Evolutionary conservation across 2,113 vertebrate species (phyloP), one percentile per base, ranked within the genome.

Genomic region (Nasalis larvatus): DNA sequence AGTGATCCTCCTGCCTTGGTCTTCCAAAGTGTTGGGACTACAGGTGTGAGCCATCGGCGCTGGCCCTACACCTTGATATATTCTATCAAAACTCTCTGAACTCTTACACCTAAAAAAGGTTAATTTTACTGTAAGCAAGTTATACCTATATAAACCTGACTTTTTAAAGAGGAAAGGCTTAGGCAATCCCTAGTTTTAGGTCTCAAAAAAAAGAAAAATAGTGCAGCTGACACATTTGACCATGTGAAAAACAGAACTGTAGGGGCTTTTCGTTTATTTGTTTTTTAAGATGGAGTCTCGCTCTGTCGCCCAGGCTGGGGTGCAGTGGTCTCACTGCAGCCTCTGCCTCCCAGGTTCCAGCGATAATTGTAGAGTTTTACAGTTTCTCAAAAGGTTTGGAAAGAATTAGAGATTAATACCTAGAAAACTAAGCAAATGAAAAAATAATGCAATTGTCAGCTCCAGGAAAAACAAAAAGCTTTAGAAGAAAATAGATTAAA

Each of bases 351-450:
- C 6, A 13, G 12, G 60, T 63, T 63, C 60, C 32, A 63, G 27
- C 27, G 14, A 63, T 27, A 63, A 63, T 63, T 63, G 27, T 63
- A 63, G 18, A 81, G n/a, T 81, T 80, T 76, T 60, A 92, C n/a
- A 63, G 76, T 84, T 83, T 93, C 54, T 95, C 60, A 87, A 89
- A 83, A 10, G 30, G 32, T 69, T 84, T 88, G 18, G 82, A 69
- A 83, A 91, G 37, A 85, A 92, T 74, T 80, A 68, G 18, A 63
- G 74, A 69, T 45, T 63, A 32, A 69, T 52, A 80, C 49, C 47
- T 80, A 96, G 63, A 91, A 68, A 91, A 81, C 47, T 76, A 77
- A 93, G 73, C 47, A 92, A 95, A 69, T 90, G 56, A 82, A 85
- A 74, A 74, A 69, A 81, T 5, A 90, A 86, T 49, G 49, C n/a